Evolutionary conservation across 1,140 invertebrate genomes (phyloP), one percentile per base, ranked within the genome.

Genomic region (Gonioctena quinquepunctata): DNA sequence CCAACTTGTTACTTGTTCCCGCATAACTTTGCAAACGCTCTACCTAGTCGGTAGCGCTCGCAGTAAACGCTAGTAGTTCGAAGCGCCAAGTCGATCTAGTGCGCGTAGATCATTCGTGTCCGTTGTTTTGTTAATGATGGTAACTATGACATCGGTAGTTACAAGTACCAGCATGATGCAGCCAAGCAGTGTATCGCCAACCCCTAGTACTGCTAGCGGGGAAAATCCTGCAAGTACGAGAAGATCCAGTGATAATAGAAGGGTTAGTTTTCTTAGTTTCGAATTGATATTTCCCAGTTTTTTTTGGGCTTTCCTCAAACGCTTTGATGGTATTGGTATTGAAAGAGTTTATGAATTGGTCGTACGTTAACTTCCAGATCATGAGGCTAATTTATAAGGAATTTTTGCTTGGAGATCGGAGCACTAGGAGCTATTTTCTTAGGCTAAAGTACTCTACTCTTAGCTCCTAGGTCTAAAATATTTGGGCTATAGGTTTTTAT

Each of bases 211-310:
- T 4, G 48, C 22, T 22, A 64, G 19, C 52, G 66, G 61, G 3
- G 66, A 68, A 11, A 48, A 11, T 62, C 19, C 21, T 25, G 13
- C 54, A 3, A 22, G 21, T 19, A 26, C 65, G 3, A 70, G 66
- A n/a, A 64, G 76, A 27, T 69, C 62, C 50, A 76, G 74, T 63
- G 77, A 79, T 68, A 79, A 77, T 68, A 69, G 77, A 69, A 69
- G 77, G 66, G 77, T 79, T 66, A 73, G 74, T 76, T 57, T 42
- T 42, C 16, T 42, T 11, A 42, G 33, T 42, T 11, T 42, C 16
- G 33, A 42, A 42, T 42, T 42, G 16, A 1, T 42, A 2, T 42
- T 42, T 8, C 33, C 1, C 33, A 42, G 8, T 42, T 42, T 2
- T 42, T 11, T 42, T 42, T 11, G 8, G 8, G 8, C 16, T 42